A percentile compares a stretch with the other conserved stretches of the same genome.
These are phyloP conservation scores for Oscheius sp. DNA, from an alignment of 2,888 invertebrate species.

Conservation along the genomic window DNA sequence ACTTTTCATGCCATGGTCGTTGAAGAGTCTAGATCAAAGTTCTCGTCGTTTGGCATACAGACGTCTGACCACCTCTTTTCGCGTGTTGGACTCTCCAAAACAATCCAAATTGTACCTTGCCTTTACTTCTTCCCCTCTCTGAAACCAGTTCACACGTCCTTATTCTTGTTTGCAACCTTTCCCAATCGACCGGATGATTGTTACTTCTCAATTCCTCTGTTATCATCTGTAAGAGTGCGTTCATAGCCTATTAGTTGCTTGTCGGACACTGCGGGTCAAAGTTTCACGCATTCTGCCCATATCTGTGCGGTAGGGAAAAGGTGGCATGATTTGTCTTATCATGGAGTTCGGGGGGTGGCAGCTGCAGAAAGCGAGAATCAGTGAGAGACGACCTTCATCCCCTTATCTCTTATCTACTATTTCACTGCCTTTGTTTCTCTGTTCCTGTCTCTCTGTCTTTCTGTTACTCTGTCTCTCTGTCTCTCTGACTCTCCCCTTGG, in stretches of 20 bases:
- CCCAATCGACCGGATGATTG: not conserved
- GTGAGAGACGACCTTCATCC: slow-evolving; percentile 1
- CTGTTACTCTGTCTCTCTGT: not conserved
- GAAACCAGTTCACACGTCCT: no score
- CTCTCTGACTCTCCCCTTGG: not conserved
- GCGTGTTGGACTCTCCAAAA: not conserved
- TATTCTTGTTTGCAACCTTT: no score
- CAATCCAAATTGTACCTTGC: no score
- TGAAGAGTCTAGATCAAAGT: not conserved
- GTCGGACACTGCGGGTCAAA: no score
- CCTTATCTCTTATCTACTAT: slow-evolving; percentile 2
- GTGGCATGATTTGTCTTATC: slow-evolving; percentile 29
- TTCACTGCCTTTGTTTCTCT: not conserved
- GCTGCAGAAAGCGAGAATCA: not conserved
- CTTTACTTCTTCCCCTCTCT: no score
- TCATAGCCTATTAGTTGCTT: no score
- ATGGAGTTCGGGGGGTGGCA: not conserved
- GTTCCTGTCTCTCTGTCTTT: not conserved
- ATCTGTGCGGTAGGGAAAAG: slow-evolving; percentile 13
- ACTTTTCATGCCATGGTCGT: not conserved
- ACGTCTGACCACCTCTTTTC: not conserved
- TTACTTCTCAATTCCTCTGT: not conserved
- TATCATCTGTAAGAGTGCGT: no score
- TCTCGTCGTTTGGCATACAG: not conserved
- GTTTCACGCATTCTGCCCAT: no score